Conservation (phyloP, 2,888 invertebrate genomes). For the Hesperia comma region DNA sequence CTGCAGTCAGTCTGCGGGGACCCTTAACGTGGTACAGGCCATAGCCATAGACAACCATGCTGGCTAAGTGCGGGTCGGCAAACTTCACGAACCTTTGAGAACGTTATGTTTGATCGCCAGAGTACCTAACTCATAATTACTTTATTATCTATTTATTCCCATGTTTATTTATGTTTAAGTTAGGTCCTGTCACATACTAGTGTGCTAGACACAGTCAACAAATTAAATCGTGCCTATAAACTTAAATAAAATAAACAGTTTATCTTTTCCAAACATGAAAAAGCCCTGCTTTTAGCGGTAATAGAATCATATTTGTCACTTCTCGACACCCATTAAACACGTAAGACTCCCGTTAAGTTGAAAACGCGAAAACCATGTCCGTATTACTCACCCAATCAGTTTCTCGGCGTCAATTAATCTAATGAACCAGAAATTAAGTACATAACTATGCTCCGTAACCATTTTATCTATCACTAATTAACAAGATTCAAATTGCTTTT, state of each 20-base stretch:
- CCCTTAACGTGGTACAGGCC: no score
- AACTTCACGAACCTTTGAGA: no score
- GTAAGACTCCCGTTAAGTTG: not conserved
- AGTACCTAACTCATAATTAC: no score
- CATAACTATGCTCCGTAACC: conserved; percentile 25
- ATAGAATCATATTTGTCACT: conserved; percentile 27
- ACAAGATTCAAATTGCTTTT: conserved; percentile 28
- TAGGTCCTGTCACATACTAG: no score
- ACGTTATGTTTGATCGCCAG: no score
- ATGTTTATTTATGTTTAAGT: no score
- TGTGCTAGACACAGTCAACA: not conserved
- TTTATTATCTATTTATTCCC: no score
- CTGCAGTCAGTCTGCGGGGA: no score
- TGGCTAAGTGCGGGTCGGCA: no score
- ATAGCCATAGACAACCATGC: no score
- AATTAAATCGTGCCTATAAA: not conserved
- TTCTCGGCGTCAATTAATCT: conserved; percentile 29
- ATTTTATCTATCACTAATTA: conserved; percentile 30
- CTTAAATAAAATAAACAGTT: not conserved
- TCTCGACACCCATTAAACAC: conserved; percentile 18
- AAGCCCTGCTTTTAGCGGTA: conserved; percentile 24
- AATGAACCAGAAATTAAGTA: conserved; percentile 35
- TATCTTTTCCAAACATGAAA: conserved; percentile 15
- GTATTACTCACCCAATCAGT: conserved; percentile 29
- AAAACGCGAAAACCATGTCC: conserved; percentile 21